A percentile compares a stretch with the other conserved stretches of the same genome.
Conservation (phyloP, 2,113 vertebrate species). For the Microtus ochrogaster region DNA sequence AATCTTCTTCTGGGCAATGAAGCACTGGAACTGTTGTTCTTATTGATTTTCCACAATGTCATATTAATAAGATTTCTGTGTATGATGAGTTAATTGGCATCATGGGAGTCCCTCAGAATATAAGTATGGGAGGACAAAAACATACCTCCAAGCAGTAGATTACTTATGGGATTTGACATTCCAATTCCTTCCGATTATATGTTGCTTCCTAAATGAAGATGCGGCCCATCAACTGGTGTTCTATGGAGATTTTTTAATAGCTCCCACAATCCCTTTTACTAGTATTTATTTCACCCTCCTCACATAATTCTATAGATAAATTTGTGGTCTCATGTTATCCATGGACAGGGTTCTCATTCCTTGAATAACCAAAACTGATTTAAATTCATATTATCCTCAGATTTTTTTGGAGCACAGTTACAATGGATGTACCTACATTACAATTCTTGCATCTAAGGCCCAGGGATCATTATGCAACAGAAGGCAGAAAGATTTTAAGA, state of each 20-base stretch:
- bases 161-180: slow-evolving; percentile 1
- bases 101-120: neutral
- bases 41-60: slow-evolving; percentile 18
- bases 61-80: slow-evolving; percentile 4
- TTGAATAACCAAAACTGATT: neutral
- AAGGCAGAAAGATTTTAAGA: neutral
- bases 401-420: neutral
- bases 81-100: neutral
- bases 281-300: neutral
- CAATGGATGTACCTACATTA: neutral
- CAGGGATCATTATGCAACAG: no score
- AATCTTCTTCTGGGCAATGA: neutral
- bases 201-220: neutral
- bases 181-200: neutral
- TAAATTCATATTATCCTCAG: neutral
- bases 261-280: neutral
- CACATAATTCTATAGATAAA: neutral
- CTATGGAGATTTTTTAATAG: neutral
- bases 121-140: neutral
- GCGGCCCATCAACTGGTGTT: neutral
- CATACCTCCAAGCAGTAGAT: neutral
- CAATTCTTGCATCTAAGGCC: neutral
- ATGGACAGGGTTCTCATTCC: neutral
- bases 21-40: slow-evolving; percentile 15
- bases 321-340: neutral